Percentiles rank a stretch among this genome's conserved stretches.
Conservation (phyloP, 2,888 invertebrate genomes). For the Luperina nickerlii region DNA sequence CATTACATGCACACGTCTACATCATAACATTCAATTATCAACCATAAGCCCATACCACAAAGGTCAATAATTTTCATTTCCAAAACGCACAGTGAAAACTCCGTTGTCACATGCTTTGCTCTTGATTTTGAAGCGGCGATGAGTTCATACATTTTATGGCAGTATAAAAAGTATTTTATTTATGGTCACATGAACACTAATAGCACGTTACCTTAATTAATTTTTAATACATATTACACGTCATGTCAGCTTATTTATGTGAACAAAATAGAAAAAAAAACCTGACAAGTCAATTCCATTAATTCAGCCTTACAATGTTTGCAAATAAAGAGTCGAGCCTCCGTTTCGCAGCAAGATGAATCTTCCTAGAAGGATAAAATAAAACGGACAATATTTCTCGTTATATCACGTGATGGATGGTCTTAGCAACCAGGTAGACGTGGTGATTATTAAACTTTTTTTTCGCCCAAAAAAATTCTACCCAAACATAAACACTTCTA, state of each 20-base stretch:
- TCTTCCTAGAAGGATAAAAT: constrained; percentile 79
- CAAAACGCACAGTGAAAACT: constrained; percentile 25
- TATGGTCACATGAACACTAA: constrained; percentile 61
- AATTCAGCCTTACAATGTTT: constrained; percentile 81
- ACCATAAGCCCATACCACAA: constrained; percentile 61
- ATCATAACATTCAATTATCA: constrained; percentile 60
- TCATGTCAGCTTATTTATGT: constrained; percentile 42
- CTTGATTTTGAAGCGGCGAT: constrained; percentile 43
- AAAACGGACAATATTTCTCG: constrained; percentile 83
- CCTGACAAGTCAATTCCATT: constrained; percentile 73
- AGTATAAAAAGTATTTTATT: constrained; percentile 62
- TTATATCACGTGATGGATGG: constrained; percentile 88
- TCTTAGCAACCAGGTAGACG: constrained; percentile 83
- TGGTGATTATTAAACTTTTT: constrained; percentile 77
- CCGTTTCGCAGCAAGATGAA: constrained; percentile 72
- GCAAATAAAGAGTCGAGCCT: constrained; percentile 86
- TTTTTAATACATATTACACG: constrained; percentile 34
- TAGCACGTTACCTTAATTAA: constrained; percentile 49
- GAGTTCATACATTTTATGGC: constrained; percentile 60
- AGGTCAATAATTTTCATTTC: constrained; percentile 39
- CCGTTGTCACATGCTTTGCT: constrained; percentile 48
- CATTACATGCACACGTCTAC: constrained; percentile 68
- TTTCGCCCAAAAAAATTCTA: constrained; percentile 77
- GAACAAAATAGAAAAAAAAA: constrained; percentile 44
- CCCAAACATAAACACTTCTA: constrained; percentile 88